Conservation (phyloP, 2,797 vertebrate species). For the Anguilla anguilla region DNA sequence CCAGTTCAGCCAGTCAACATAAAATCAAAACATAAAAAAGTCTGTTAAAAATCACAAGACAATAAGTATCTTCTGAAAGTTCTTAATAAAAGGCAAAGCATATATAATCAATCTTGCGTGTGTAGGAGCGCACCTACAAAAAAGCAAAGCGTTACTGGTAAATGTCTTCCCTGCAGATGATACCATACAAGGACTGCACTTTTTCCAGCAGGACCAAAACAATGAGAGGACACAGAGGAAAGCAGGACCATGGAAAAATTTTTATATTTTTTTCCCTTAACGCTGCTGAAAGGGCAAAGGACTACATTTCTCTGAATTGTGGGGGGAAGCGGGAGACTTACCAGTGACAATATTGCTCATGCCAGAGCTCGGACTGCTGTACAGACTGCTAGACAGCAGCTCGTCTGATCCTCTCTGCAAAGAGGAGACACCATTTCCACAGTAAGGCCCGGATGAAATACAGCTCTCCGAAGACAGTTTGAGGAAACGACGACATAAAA, state of each 20-base stretch:
- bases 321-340: slow-evolving; percentile 69
- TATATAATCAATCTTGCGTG: slow-evolving; percentile 40
- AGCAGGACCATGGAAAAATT: not conserved
- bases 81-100: slow-evolving; percentile 48
- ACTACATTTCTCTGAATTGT: not conserved
- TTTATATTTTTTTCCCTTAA: not conserved
- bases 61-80: not conserved
- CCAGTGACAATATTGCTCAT: slow-evolving; percentile 92
- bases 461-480: slow-evolving; percentile 57
- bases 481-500: slow-evolving; percentile 57
- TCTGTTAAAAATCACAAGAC: slow-evolving; percentile 1
- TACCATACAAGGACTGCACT: slow-evolving; percentile 32
- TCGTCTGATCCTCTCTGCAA: slow-evolving; percentile 95
- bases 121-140: slow-evolving; percentile 59
- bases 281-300: not conserved
- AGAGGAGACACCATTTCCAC: slow-evolving; percentile 44
- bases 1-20: not conserved
- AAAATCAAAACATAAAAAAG: not conserved
- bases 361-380: slow-evolving; percentile 92
- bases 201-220: slow-evolving; percentile 25
- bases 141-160: slow-evolving; percentile 49
- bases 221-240: not conserved
- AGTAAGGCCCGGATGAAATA: slow-evolving; percentile 52
- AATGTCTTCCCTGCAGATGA: slow-evolving; percentile 41
- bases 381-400: slow-evolving; percentile 91